phyloP scores from a whole-genome alignment of 2,797 vertebrate species.

The Lithobates pipiens region DNA sequence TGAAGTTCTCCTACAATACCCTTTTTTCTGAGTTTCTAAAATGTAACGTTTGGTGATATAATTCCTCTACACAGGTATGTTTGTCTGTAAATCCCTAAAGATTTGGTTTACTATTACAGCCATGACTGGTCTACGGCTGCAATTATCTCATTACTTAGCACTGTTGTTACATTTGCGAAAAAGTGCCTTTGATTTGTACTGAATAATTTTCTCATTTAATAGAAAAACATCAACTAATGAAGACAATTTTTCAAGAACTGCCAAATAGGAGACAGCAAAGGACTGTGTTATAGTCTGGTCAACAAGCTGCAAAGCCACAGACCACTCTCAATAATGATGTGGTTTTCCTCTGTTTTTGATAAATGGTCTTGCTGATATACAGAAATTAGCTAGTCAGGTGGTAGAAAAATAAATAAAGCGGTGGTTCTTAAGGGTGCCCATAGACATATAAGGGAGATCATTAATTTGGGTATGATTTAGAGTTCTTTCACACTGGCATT shows the following conservation, averaged over 20 bases:
- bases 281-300: not conserved
- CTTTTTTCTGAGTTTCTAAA: not conserved
- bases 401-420: not conserved
- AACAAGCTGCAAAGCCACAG: not conserved
- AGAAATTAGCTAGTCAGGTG: not conserved
- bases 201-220: slow-evolving; percentile 16
- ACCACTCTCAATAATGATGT: not conserved
- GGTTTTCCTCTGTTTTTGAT: not conserved
- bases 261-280: not conserved
- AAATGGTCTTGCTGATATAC: not conserved
- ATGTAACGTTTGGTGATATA: not conserved
- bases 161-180: not conserved
- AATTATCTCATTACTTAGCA: not conserved
- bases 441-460: not conserved
- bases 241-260: not conserved
- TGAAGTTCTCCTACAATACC: not conserved
- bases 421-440: too few relatives aligned
- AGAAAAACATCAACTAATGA: not conserved
- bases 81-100: not conserved
- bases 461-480: not conserved
- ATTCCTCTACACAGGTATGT: slow-evolving; percentile 1
- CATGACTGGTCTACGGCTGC: not conserved
- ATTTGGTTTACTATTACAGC: not conserved
- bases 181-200: not conserved
- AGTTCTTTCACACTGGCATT: too few relatives aligned